Evolutionary conservation across 53 echinoderm and acorn worm species (phyloP), one percentile per base, ranked within the genome.

Genomic region (Astropecten irregularis): DNA sequence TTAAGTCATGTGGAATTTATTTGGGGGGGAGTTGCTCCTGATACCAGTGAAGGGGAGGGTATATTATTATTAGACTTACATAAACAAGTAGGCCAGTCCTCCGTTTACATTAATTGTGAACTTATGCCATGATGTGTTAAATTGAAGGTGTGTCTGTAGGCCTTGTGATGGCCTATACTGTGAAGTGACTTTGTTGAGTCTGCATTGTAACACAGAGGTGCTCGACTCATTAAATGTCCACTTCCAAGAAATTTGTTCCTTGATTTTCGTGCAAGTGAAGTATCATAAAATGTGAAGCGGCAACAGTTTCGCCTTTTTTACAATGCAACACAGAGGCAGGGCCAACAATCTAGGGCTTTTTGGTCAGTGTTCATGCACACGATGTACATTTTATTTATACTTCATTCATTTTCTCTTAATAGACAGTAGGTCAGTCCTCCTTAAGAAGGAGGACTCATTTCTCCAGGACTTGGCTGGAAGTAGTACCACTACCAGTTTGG

Each of bases 371-470:
- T 46, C 8, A 9, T 46, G 47, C 14, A 46, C 8, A 8, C 8
- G 8, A 46, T 46, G 47, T 46, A 8, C 14, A 9, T 46, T 46
- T 46, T 7, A 14, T 46, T 7, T 54, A 54, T 54, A 11, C 21
- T 14, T 66, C 39, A 19, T 66, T 9, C 39, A 4, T 4, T 66
- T 66, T 66, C 22, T 66, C 39, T 21, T 38, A 9, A 31, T 7
- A 66, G 66, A 66, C 66, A 66, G 66, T 40, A 66, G 21, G 40
- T 66, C 66, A 39, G 18, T 39, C 66, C 66, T 66, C 66, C 15
- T 23, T 4, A 66, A 66, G 40, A 66, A 66, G 66, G 66, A 66
- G 2, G 39, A 66, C 20, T 4, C 39, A 4, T 66, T 66, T 40
- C 13, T 32, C 9, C 57, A 57, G 57, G 25, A 26, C 25, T 29